phyloP scores from a whole-genome alignment of 2,797 vertebrate species.

The Nannoperca obscura region DNA sequence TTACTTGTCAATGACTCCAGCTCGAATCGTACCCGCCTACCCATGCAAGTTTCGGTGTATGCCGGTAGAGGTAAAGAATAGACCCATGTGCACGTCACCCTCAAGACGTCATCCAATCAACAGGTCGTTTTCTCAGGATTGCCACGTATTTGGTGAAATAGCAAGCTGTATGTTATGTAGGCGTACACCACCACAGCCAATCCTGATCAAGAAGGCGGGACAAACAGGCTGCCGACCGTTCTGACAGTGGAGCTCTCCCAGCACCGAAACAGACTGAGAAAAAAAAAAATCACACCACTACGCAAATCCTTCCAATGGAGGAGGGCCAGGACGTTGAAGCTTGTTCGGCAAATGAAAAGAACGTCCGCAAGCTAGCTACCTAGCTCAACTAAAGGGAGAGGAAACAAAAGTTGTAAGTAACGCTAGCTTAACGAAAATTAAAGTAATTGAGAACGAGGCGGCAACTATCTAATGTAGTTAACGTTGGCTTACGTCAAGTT shows the following conservation, averaged over 20 bases:
- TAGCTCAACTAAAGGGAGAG: conserved; percentile 68
- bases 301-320: conserved; percentile 81
- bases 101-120: conserved; percentile 76
- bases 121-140: conserved; percentile 57
- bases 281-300: conserved; percentile 73
- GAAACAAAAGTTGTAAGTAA: conserved; percentile 80
- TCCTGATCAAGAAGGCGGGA: conserved; percentile 45
- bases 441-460: conserved; percentile 21
- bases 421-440: conserved; percentile 17
- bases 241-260: conserved; percentile 69
- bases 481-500: conserved; percentile 54
- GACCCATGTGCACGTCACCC: conserved; percentile 23
- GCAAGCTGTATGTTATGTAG: conserved; percentile 23
- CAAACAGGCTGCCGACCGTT: conserved; percentile 37
- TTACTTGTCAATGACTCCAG: background rate
- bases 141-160: conserved; percentile 59
- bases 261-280: conserved; percentile 63
- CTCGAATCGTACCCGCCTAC: conserved; percentile 19
- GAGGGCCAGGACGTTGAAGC: conserved; percentile 77
- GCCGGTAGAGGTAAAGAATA: accelerated
- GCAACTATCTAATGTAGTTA: conserved; percentile 30
- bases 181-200: conserved; percentile 56
- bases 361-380: conserved; percentile 74
- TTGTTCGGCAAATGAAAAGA: conserved; percentile 78
- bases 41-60: conserved; percentile 25